phyloP scores from a whole-genome alignment of 2,888 invertebrate species.

The Drosophila cognata region DNA sequence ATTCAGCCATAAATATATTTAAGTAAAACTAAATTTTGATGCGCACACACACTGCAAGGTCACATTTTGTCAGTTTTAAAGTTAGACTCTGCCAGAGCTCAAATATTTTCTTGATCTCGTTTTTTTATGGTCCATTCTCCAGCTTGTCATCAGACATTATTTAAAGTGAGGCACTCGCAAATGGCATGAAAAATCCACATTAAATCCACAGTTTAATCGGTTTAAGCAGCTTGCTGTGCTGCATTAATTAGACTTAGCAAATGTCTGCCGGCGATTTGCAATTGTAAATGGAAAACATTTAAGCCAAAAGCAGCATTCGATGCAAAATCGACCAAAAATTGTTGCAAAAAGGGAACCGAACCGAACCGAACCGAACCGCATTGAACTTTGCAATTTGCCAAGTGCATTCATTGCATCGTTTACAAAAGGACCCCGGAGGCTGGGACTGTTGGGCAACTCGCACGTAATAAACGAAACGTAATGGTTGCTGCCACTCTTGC shows the following conservation, averaged over 20 bases:
- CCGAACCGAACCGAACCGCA: not conserved
- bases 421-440: conserved; percentile 16
- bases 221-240: not conserved
- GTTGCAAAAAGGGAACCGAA: not conserved
- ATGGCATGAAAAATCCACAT: conserved; percentile 8
- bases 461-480: conserved; percentile 31
- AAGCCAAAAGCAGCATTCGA: not conserved
- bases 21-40: not conserved
- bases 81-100: not conserved
- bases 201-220: conserved; percentile 1
- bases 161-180: conserved; percentile 7
- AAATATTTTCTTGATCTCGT: not conserved
- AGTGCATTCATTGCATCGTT: conserved; percentile 33
- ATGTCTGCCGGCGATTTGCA: conserved; percentile 27
- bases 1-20: not conserved
- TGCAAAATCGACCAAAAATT: conserved; percentile 3
- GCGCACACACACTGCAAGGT: not conserved
- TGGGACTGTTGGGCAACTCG: not conserved
- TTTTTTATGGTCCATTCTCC: not conserved
- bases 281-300: conserved; percentile 36
- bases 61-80: not conserved
- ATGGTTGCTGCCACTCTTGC: not conserved
- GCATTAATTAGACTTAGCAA: conserved; percentile 24
- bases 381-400: conserved; percentile 48
- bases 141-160: conserved; percentile 13